Conservation (phyloP, 2,113 vertebrate genomes). For the Uria lomvia region DNA sequence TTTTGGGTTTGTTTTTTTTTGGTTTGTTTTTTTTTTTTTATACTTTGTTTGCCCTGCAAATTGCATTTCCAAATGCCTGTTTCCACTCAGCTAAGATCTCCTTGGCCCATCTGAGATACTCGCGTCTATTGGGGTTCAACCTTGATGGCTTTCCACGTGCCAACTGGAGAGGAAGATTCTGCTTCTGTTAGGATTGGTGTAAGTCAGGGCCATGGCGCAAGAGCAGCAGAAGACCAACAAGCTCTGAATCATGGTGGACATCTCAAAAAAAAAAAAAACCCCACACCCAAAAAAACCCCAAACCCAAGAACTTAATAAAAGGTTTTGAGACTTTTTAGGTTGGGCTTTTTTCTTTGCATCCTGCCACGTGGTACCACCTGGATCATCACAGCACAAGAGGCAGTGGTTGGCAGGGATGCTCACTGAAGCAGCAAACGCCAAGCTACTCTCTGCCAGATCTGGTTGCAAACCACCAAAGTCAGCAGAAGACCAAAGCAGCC, state of each 20-base stretch:
- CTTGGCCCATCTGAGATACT: not conserved
- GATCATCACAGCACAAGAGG: not conserved
- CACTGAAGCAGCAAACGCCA: not conserved
- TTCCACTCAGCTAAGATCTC: not conserved
- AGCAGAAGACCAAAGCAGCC: not conserved
- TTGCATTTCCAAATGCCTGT: not conserved
- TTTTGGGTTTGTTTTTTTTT: no score
- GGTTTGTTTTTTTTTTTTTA: no score
- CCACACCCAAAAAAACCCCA: no score
- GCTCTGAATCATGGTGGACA: not conserved
- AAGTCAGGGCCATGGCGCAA: not conserved
- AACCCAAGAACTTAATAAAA: not conserved
- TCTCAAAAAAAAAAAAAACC: not conserved
- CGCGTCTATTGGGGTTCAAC: not conserved
- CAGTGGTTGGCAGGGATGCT: not conserved
- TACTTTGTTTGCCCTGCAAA: not conserved
- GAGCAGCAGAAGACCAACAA: not conserved
- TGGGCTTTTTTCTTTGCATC: not conserved
- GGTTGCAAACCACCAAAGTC: not conserved
- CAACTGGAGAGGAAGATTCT: not conserved
- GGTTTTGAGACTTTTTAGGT: not conserved
- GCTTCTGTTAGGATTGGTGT: not conserved
- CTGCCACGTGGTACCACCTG: rapidly evolving
- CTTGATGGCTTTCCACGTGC: not conserved
- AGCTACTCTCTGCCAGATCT: not conserved